These are phyloP conservation scores for Bombus balteatus DNA, from an alignment of 1,140 invertebrate genomes.

Conservation along the genomic window DNA sequence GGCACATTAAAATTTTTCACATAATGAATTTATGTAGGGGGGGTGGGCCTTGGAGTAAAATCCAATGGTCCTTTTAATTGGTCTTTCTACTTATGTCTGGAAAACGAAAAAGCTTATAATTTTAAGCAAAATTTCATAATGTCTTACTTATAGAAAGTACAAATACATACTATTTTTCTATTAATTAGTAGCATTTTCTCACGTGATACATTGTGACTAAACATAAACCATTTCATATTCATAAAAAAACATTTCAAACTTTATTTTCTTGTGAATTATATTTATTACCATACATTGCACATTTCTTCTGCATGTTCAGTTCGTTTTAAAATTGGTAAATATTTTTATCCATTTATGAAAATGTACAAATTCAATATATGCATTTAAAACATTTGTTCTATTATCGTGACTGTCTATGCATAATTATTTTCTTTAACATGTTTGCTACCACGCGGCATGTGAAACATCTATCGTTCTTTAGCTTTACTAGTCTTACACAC, in stretches of 20 bases:
- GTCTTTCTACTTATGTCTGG: slow-evolving; percentile 8
- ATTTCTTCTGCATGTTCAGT: background rate
- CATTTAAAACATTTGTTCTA: background rate
- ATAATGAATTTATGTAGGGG: background rate
- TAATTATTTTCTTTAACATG: background rate
- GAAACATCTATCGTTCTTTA: background rate
- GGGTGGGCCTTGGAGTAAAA: background rate
- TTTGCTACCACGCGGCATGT: background rate
- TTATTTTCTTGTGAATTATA: background rate
- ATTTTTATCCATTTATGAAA: background rate
- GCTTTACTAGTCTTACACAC: background rate
- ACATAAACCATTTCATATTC: background rate
- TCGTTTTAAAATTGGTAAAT: slow-evolving; percentile 25
- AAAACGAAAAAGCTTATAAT: slow-evolving; percentile 11
- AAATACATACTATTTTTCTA: slow-evolving; percentile 51
- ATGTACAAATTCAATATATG: background rate
- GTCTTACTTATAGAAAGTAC: slow-evolving; percentile 31
- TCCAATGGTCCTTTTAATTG: slow-evolving; percentile 32
- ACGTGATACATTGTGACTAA: background rate
- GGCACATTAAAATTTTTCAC: background rate
- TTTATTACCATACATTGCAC: background rate
- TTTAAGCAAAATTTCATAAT: slow-evolving; percentile 5
- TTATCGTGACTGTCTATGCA: background rate
- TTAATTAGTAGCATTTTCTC: slow-evolving; percentile 25
- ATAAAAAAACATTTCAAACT: background rate